Evolutionary conservation across 2,888 invertebrate species (phyloP).

Genomic region (Crematogaster levior): DNA sequence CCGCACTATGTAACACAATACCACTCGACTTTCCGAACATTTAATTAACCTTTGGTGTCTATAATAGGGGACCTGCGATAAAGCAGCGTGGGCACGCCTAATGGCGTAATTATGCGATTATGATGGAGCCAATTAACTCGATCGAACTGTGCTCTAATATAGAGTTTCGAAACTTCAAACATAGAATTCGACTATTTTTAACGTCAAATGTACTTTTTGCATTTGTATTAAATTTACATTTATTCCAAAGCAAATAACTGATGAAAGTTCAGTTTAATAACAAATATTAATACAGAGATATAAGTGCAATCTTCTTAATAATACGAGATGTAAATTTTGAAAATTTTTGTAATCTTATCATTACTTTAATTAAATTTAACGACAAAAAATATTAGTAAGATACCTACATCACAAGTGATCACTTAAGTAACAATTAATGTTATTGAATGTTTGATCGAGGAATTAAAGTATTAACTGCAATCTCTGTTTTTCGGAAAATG

Average conservation of each 20-base stretch:
- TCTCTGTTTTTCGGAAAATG: background rate
- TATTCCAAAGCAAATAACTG: background rate
- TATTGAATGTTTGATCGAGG: background rate
- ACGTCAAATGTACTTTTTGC: background rate
- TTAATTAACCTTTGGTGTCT: conserved; percentile 50
- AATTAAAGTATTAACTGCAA: background rate
- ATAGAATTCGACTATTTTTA: background rate
- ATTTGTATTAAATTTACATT: background rate
- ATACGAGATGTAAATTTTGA: background rate
- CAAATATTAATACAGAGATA: background rate
- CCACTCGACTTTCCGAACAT: conserved; percentile 54
- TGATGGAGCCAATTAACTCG: conserved; percentile 45
- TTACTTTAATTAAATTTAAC: background rate
- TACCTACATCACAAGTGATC: background rate
- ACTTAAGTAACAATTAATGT: conserved; percentile 6
- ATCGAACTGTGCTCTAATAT: background rate
- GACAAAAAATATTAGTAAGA: background rate
- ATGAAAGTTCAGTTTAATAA: background rate
- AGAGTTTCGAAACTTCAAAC: background rate
- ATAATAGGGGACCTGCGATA: conserved; percentile 42
- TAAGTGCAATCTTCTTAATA: background rate
- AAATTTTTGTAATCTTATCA: background rate
- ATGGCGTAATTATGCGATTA: conserved; percentile 44
- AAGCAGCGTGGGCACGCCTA: conserved; percentile 31
- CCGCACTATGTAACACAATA: conserved; percentile 54